A percentile compares a stretch with the other conserved stretches of the same genome.
Conservation (phyloP, 2,888 invertebrate genomes). For the Melolontha melolontha region DNA sequence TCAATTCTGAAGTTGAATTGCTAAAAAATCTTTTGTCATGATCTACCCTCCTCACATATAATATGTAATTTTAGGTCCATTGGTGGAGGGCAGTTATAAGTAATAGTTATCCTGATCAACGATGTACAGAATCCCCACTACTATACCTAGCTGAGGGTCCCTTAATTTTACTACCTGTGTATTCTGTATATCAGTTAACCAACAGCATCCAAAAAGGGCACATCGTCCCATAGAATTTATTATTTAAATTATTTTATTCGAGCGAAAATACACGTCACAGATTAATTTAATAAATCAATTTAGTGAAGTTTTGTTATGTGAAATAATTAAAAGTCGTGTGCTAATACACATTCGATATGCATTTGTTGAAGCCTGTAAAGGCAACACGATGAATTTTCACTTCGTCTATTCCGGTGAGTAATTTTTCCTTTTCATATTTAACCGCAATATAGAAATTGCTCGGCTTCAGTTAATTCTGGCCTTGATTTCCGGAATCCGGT, state of each 20-base stretch:
- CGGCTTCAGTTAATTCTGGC: no score
- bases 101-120: conserved; percentile 53
- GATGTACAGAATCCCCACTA: conserved; percentile 49
- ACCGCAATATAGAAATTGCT: no score
- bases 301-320: conserved; percentile 1
- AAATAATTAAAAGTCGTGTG: not conserved
- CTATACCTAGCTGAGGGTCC: conserved; percentile 45
- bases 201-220: conserved; percentile 50
- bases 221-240: conserved; percentile 42
- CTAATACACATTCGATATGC: not conserved
- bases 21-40: conserved; percentile 55
- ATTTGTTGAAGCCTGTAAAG: no score
- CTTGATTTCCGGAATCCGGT: not conserved
- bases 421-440: not conserved
- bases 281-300: not conserved
- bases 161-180: conserved; percentile 55
- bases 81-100: conserved; percentile 51
- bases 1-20: conserved; percentile 55
- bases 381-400: conserved; percentile 11
- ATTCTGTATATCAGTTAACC: conserved; percentile 50
- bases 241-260: not conserved
- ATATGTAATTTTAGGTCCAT: conserved; percentile 50
- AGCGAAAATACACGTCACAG: not conserved
- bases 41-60: conserved; percentile 46
- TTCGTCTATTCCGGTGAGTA: conserved; percentile 12